phyloP scores from a whole-genome alignment of 2,888 invertebrate genomes.

The Thecophora atra region DNA sequence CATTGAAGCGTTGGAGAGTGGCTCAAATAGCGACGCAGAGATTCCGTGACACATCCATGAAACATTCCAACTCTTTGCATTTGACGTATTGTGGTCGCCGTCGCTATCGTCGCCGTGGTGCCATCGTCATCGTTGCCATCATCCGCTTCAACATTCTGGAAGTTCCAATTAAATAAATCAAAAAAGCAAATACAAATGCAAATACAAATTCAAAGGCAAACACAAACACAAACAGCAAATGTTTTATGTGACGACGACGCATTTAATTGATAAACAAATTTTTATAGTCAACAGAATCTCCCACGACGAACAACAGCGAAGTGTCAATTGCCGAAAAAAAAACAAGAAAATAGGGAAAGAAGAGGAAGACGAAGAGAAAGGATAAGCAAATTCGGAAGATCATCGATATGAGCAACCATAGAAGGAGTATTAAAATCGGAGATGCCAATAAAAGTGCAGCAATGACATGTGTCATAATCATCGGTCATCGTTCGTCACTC shows the following conservation, averaged over 20 bases:
- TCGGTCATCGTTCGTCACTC: too few species aligned
- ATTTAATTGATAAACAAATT: constrained; percentile 50
- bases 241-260: constrained; percentile 44
- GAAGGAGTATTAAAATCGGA: too few species aligned
- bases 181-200: constrained; percentile 31
- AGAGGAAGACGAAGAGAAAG: background rate
- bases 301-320: constrained; percentile 8
- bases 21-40: background rate
- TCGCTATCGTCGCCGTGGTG: background rate
- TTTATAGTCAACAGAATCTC: constrained; percentile 48
- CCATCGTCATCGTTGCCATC: constrained; percentile 27
- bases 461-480: too few species aligned
- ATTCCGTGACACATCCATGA: background rate
- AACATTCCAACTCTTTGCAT: background rate
- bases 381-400: background rate
- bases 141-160: constrained; percentile 41
- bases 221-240: constrained; percentile 30
- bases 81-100: background rate
- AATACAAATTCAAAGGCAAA: constrained; percentile 21
- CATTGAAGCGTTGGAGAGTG: constrained; percentile 16
- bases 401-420: too few species aligned
- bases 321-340: too few species aligned
- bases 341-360: too few species aligned
- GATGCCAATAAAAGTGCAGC: too few species aligned
- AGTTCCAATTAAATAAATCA: constrained; percentile 52